Evolutionary conservation across 2,888 invertebrate genomes (phyloP), one percentile per base, ranked within the genome.

Genomic region (Hirtodrosophila histrioides): DNA sequence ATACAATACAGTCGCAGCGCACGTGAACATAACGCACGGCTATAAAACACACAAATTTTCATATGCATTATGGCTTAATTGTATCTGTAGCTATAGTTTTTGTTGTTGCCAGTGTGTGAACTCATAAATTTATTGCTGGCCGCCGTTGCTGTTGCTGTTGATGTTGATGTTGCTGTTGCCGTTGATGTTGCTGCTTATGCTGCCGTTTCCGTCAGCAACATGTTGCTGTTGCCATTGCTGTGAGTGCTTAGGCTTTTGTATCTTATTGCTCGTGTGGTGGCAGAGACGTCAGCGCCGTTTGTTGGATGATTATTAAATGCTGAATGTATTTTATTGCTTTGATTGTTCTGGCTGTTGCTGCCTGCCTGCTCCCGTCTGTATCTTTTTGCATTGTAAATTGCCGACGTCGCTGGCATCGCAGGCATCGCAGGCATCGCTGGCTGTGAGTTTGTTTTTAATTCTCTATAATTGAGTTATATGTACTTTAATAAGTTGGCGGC

Each of bases 401-500:
- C 86, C 80, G 67, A 75, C 88, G 88, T 63, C 50, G 60, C 50
- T 69, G 78, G 63, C 61, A 33, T 58, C 50, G 78, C 12, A 69
- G 31, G 31, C 31, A 31, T 31, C 31, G 31, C 6, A 5, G 61
- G 50, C 61, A 49, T 40, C 43, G 63, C 56, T 70, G 44, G 44
- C 54, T 43, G 49, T 62, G 88, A 82, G 89, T 87, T 78, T 88
- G 89, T 88, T 82, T 86, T 88, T 88, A 87, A 88, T 88, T 86
- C 84, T 87, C 83, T 66, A 71, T 84, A 84, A 84, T 84, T 84
- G 88, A 84, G 89, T 84, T 84, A 84, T 88, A 82, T 88, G 86
- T 82, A 88, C 88, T 85, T 85, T 84, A 88, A 86, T 86, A 88
- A 82, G 70, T 73, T 78, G 86, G 69, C 78, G 70, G 78, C 79